Base-by-base conservation (phyloP, 2,113 vertebrate genomes). In the Herpetotheres cachinnans region DNA sequence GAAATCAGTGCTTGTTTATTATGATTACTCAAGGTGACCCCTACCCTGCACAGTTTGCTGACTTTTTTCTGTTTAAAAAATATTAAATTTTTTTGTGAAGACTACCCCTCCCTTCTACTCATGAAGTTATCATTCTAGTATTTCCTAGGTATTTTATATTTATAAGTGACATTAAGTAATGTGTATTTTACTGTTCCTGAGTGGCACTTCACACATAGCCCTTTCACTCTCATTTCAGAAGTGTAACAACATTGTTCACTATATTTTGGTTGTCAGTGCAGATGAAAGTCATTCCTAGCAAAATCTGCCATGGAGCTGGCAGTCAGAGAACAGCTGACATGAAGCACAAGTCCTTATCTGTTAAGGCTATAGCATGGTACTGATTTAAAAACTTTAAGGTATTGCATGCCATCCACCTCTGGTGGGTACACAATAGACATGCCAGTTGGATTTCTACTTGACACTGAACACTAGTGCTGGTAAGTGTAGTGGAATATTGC, bases 301-400 rank as follows among this genome's bases (percentile, higher is more conserved):
- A 86, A 85, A 92, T 85, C 87, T 95, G 84, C 93, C 70, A 54
- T 67, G 83, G 25, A 95, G 79, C 47, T 96, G 94, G 87, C 93
- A 91, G 87, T 91, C 56, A 49, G 8, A 32, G 46, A 92, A 82
- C n/a, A n/a, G 34, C 12, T 92, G 95, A 94, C 74, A 79, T 72
- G 36, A 81, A 76, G 65, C 55, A 67, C 1, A 73, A 88, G 72
- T 77, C 62, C 88, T 80, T 96, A 83, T 95, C 80, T 86, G 71
- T 62, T 34, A 46, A 76, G 21, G 25, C 67, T 86, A 47, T 58
- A 24, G 65, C 65, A 54, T 32, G 52, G 49, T 71, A 65, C 14
- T 36, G 32, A 26, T 6, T 24, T 40, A 77, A 87, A 90, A 95
- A 82, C 58, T 77, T 70, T 27, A 73, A 65, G 24, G 71, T 69